Evolutionary conservation across 2,113 vertebrate genomes (phyloP).

Genomic region (Condylura cristata): DNA sequence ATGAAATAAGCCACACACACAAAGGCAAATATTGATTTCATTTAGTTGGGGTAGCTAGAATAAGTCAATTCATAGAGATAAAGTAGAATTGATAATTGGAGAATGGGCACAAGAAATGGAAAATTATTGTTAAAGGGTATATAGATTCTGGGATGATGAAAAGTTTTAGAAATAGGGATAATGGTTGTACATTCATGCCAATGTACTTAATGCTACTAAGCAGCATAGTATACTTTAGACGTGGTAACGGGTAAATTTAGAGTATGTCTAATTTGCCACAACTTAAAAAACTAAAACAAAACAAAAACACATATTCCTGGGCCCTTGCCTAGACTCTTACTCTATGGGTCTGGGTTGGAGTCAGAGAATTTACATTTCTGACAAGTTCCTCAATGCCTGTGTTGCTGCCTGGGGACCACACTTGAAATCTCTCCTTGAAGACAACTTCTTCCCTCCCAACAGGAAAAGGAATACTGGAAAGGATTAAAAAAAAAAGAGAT

Average conservation of each 20-base stretch:
- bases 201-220: background rate
- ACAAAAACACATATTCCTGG: background rate
- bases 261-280: background rate
- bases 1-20: background rate
- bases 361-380: conserved; percentile 25
- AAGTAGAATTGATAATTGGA: background rate
- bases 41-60: background rate
- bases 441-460: background rate
- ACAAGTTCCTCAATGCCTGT: background rate
- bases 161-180: background rate
- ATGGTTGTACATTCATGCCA: background rate
- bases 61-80: background rate
- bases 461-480: background rate
- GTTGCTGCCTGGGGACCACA: background rate
- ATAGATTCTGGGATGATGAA: background rate
- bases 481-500: background rate
- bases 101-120: background rate
- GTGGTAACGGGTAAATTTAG: background rate
- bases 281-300: background rate
- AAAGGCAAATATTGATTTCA: background rate
- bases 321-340: background rate
- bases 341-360: background rate
- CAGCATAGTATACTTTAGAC: background rate
- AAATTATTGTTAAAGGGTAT: background rate
- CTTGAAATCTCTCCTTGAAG: background rate